phyloP scores from a whole-genome alignment of 2,797 vertebrate genomes.

The Thaleichthys pacificus region DNA sequence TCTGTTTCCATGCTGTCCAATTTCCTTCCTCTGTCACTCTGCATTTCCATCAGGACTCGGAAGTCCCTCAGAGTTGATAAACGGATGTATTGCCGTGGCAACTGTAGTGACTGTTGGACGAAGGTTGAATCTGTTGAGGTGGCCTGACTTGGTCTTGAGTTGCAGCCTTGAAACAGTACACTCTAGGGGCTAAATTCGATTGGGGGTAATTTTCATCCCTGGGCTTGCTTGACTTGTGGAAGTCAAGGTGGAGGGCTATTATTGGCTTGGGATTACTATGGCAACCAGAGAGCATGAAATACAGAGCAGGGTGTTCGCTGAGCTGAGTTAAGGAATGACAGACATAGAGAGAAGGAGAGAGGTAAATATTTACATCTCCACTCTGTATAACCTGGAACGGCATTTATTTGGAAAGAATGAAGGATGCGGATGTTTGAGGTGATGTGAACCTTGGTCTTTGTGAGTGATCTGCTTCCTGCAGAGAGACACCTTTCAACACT shows the following conservation, averaged over 20 bases:
- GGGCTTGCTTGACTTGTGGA: slow-evolving; percentile 61
- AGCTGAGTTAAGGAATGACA: slow-evolving; percentile 65
- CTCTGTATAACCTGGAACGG: no score
- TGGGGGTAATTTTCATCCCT: slow-evolving; percentile 61
- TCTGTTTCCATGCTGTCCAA: slow-evolving; percentile 45
- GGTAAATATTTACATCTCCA: no score
- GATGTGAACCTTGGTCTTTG: not conserved
- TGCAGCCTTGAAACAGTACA: slow-evolving; percentile 37
- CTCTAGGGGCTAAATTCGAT: slow-evolving; percentile 54
- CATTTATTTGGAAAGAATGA: no score
- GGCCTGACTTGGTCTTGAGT: slow-evolving; percentile 7
- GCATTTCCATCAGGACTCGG: slow-evolving; percentile 51
- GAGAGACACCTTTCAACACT: no score
- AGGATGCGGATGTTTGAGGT: no score
- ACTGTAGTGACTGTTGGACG: slow-evolving; percentile 39
- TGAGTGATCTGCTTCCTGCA: no score
- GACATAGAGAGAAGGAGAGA: slow-evolving; percentile 1
- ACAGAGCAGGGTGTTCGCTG: slow-evolving; percentile 45
- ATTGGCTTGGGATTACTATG: slow-evolving; percentile 77
- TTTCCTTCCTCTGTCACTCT: slow-evolving; percentile 60
- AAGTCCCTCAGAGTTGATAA: slow-evolving; percentile 57
- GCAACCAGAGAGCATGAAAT: slow-evolving; percentile 60
- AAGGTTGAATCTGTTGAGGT: slow-evolving; percentile 21
- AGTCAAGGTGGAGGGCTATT: slow-evolving; percentile 69
- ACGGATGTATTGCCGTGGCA: slow-evolving; percentile 61